Conservation (phyloP, 2,888 invertebrate species). For the Notodonta ziczac region DNA sequence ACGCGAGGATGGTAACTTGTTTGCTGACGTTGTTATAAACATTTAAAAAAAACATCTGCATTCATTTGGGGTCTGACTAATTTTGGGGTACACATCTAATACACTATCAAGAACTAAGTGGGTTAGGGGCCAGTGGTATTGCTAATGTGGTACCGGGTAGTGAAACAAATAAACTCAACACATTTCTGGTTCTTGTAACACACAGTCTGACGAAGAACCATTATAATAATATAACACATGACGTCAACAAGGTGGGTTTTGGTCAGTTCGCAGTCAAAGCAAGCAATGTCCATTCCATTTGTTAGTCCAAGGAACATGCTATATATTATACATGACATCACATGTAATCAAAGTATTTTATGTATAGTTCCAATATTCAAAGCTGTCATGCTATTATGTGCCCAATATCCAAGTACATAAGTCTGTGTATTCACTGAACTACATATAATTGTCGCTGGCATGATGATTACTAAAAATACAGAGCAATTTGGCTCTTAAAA, state of each 20-base stretch:
- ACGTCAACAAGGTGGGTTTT: background rate
- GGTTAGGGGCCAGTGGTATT: too few relatives aligned
- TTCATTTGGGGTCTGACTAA: too few relatives aligned
- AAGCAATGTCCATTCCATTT: background rate
- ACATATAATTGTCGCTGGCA: background rate
- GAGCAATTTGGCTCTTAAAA: too few relatives aligned
- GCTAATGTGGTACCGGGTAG: background rate
- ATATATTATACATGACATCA: background rate
- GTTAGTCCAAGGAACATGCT: conserved; percentile 7
- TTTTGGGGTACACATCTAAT: too few relatives aligned
- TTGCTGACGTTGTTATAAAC: too few relatives aligned
- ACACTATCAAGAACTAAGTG: too few relatives aligned
- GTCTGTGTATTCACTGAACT: background rate
- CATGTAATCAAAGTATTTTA: background rate
- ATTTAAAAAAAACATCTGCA: too few relatives aligned
- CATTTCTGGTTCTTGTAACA: background rate
- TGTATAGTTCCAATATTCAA: background rate
- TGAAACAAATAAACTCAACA: background rate
- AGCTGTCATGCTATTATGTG: conserved; percentile 4
- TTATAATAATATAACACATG: conserved; percentile 6
- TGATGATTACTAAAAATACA: too few relatives aligned
- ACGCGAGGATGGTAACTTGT: too few relatives aligned
- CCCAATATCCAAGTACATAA: background rate
- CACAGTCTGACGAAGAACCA: background rate
- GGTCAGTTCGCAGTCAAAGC: background rate